phyloP scores from a whole-genome alignment of 2,113 vertebrate species.

The Tragelaphus scriptus region DNA sequence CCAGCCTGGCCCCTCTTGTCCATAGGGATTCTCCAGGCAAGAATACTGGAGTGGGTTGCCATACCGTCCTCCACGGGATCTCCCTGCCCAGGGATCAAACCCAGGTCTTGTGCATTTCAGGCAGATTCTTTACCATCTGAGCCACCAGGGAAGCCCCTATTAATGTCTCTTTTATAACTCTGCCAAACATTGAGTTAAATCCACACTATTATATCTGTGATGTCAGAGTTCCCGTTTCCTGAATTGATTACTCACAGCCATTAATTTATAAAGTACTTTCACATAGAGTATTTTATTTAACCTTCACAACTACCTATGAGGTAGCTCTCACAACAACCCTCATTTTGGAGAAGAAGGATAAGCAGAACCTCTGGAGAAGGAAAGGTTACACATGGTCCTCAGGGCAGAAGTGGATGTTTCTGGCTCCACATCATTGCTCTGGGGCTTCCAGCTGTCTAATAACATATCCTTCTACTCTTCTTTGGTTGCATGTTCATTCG shows the following conservation, averaged over 20 bases:
- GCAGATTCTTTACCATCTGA: not conserved
- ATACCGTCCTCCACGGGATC: not conserved
- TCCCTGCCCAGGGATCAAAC: not conserved
- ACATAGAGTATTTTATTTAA: not conserved
- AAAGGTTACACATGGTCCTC: not conserved
- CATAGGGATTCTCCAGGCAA: not conserved
- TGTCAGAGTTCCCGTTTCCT: not conserved
- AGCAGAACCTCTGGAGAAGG: not conserved
- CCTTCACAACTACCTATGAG: not conserved
- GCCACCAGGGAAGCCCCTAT: not conserved
- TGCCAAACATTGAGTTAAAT: not conserved
- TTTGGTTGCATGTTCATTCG: not conserved
- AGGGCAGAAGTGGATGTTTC: not conserved
- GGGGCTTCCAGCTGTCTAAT: not conserved
- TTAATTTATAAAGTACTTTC: not conserved
- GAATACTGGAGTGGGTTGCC: not conserved
- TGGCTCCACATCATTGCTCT: not conserved
- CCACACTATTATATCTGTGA: not conserved
- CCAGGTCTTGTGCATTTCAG: not conserved
- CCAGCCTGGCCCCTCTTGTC: not conserved
- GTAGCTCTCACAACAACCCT: not conserved
- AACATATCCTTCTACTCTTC: not conserved
- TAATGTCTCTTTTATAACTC: not conserved
- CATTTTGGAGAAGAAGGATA: not conserved
- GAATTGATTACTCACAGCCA: not conserved